Conservation (phyloP, 2,797 vertebrate species). For the Catostomus latipinnis region DNA sequence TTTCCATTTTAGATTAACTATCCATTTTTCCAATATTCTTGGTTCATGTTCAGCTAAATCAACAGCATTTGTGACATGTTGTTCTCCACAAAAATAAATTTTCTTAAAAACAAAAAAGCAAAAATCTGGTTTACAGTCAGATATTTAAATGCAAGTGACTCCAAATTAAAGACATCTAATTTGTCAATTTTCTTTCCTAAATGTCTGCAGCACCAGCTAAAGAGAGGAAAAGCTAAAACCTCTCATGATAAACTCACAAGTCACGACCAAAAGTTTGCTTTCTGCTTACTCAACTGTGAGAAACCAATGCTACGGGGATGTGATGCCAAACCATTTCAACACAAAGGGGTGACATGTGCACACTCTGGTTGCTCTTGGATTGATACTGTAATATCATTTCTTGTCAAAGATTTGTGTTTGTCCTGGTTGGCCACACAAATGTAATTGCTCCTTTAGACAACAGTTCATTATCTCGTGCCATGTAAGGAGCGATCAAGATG, state of each 20-base stretch:
- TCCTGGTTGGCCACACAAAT: slow-evolving; percentile 48
- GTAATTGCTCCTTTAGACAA: slow-evolving; percentile 49
- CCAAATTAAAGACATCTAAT: background rate
- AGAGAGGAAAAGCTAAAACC: background rate
- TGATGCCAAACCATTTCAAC: slow-evolving; percentile 14
- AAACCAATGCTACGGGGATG: slow-evolving; percentile 1
- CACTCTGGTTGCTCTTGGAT: slow-evolving; percentile 22
- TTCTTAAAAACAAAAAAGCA: too few relatives aligned
- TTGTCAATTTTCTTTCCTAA: background rate
- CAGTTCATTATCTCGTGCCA: slow-evolving; percentile 49
- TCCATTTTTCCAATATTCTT: too few relatives aligned
- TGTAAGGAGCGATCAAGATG: slow-evolving; percentile 50
- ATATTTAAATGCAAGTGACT: too few relatives aligned
- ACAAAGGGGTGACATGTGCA: slow-evolving; percentile 14
- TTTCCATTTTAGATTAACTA: too few relatives aligned
- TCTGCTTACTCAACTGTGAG: slow-evolving; percentile 9
- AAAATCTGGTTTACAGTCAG: too few relatives aligned
- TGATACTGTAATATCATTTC: slow-evolving; percentile 46
- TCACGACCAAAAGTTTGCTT: background rate
- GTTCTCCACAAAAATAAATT: too few relatives aligned
- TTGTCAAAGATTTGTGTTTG: slow-evolving; percentile 50
- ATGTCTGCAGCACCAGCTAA: background rate
- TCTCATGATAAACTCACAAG: slow-evolving; percentile 8
- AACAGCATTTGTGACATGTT: too few relatives aligned
- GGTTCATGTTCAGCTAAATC: too few relatives aligned